phyloP scores from a whole-genome alignment of 2,113 vertebrate genomes.

The Actenoides hombroni region DNA sequence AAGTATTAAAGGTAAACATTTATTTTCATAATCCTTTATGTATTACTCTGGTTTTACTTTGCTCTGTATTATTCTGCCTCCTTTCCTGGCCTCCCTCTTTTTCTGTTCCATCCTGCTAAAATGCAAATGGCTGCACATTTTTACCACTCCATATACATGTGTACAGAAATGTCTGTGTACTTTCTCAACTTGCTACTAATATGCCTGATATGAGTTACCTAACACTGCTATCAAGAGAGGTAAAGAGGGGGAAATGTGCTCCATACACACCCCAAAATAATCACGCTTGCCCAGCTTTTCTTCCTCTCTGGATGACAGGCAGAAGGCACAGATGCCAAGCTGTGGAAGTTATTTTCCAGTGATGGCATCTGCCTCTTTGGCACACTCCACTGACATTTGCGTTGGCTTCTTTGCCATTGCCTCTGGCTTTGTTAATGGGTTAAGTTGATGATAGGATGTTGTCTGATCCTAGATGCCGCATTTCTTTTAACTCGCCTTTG shows the following conservation, averaged over 20 bases:
- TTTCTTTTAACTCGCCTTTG: not conserved
- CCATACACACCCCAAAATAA: not conserved
- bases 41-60: not conserved
- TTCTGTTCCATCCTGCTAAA: not conserved
- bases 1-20: not conserved
- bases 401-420: not conserved
- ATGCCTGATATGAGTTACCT: not conserved
- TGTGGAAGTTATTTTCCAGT: conserved; percentile 9
- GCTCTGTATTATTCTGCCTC: not conserved
- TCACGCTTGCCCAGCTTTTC: not conserved
- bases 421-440: conserved; percentile 8
- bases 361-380: conserved; percentile 34
- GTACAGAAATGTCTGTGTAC: not conserved
- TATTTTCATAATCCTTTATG: not conserved
- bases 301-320: not conserved
- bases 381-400: not conserved
- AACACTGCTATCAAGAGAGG: not conserved
- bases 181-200: not conserved
- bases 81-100: not conserved
- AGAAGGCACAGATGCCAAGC: conserved; percentile 18
- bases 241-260: not conserved
- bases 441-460: not conserved
- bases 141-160: not conserved
- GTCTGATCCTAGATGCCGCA: not conserved
- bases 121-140: rapidly evolving